These are phyloP conservation scores for Aspidiotus rigidus DNA, from an alignment of 2,888 invertebrate species.

Conservation along the genomic window DNA sequence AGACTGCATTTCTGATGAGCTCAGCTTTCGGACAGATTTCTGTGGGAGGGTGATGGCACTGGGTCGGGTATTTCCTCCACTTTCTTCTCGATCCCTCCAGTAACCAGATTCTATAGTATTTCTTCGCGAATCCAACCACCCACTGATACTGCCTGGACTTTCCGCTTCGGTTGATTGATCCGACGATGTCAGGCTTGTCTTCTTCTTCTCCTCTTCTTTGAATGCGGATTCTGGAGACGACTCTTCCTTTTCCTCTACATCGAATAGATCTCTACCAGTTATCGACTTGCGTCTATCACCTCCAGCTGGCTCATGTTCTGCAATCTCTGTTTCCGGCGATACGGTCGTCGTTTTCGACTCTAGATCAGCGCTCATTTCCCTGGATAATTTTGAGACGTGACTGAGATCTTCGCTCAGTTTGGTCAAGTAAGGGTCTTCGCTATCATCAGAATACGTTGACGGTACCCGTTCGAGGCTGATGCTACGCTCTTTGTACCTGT, in stretches of 20 bases:
- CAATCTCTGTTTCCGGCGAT: conserved; percentile 10
- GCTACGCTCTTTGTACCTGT: conserved; percentile 48
- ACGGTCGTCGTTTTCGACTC: conserved; percentile 13
- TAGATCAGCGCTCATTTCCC: conserved; percentile 34
- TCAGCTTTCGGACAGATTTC: conserved; percentile 6
- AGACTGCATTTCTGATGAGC: conserved; percentile 39
- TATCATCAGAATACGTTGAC: conserved; percentile 10
- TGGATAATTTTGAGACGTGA: conserved; percentile 50
- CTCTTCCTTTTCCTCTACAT: conserved; percentile 11
- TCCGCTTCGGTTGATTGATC: conserved; percentile 42
- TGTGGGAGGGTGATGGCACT: conserved; percentile 11
- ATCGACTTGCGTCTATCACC: conserved; percentile 25
- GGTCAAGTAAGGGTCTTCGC: conserved; percentile 50
- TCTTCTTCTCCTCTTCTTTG: conserved; percentile 7
- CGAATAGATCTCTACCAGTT: conserved; percentile 18
- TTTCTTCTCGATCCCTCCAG: not conserved
- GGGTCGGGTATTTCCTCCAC: conserved; percentile 1
- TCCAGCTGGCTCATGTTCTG: conserved; percentile 11
- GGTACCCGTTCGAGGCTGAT: conserved; percentile 39
- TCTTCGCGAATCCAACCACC: conserved; percentile 42
- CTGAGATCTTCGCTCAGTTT: conserved; percentile 53
- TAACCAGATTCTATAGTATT: conserved; percentile 38
- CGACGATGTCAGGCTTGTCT: not conserved
- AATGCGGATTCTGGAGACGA: not conserved
- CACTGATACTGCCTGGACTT: conserved; percentile 41